Base-by-base conservation (phyloP, 1,140 invertebrate genomes). In the Dendrolimus punctatus region DNA sequence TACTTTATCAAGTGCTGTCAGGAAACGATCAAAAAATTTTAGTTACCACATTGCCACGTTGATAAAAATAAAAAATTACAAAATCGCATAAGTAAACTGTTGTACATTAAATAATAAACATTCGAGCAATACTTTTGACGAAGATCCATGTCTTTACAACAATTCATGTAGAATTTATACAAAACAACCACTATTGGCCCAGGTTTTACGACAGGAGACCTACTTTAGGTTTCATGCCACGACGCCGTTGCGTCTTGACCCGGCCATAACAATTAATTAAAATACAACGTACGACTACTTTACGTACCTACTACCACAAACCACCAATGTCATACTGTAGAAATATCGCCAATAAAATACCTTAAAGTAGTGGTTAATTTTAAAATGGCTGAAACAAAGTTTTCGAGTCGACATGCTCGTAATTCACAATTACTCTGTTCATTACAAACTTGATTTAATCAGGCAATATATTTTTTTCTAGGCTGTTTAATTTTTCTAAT, bases 241-340 rank as follows among this genome's bases (percentile, higher is more conserved):
- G 53, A 45, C 37, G 68, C 64, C 66, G 62, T 81, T 77, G 55
- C 66, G 66, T 71, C 71, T 80, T 72, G 70, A 69, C 71, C 71
- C 55, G 53, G 65, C 64, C 53, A 62, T 80, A 80, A 78, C 77
- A 75, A 80, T 80, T 80, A 78, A 80, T 78, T 80, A 80, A 78
- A 80, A 78, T 75, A 78, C 77, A 77, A 73, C 73, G 68, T 73
- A 70, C 53, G 53, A 51, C 49, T 41, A 40, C 46, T 49, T 40
- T 53, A 54, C 51, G 45, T 46, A 54, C 49, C 39, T 40, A 46
- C 45, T 52, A 50, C 44, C 38, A 40, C 43, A 53, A 53, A 53
- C 8, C 67, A 62, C 66, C 75, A 76, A 70, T 64, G 73, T 76
- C 73, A 76, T 60, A 62, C 63, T 51, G 43, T 51, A 55, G 53